Conservation (phyloP, 2,113 vertebrate species). For the Mohoua ochrocephala region DNA sequence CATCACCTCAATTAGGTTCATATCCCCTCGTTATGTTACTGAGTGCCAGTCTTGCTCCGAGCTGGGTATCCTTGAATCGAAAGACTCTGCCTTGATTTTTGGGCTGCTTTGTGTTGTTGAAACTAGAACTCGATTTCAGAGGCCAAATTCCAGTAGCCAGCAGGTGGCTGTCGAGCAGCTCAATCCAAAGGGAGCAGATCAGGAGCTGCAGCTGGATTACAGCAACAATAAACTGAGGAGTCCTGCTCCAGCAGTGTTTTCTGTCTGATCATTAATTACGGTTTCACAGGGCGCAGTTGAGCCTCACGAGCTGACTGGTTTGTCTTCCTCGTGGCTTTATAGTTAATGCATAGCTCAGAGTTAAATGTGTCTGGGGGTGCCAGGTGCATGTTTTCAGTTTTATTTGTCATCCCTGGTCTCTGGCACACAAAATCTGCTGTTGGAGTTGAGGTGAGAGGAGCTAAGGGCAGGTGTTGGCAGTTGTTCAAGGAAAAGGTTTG, state of each 20-base stretch:
- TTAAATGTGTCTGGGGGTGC: background rate
- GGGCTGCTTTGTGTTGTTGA: background rate
- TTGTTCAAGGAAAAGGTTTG: background rate
- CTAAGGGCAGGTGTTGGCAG: background rate
- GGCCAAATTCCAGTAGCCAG: background rate
- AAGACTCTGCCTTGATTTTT: background rate
- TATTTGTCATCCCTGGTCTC: background rate
- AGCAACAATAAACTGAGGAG: background rate
- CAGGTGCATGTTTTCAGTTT: background rate
- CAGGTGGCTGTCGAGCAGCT: constrained; percentile 48
- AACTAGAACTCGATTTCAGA: background rate
- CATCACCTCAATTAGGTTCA: background rate
- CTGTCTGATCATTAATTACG: background rate
- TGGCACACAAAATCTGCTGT: background rate
- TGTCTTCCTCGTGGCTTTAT: background rate
- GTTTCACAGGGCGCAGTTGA: background rate
- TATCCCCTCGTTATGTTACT: accelerated
- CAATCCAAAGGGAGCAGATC: background rate
- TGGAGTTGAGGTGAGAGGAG: background rate
- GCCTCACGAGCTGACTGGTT: background rate
- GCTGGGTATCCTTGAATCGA: background rate
- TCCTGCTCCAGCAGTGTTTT: background rate
- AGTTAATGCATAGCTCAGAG: background rate
- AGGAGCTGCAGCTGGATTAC: background rate
- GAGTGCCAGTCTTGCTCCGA: background rate